A percentile compares a stretch with the other conserved stretches of the same genome.
phyloP scores from a whole-genome alignment of 2,888 invertebrate species.

The Teinopalpus imperialis region DNA sequence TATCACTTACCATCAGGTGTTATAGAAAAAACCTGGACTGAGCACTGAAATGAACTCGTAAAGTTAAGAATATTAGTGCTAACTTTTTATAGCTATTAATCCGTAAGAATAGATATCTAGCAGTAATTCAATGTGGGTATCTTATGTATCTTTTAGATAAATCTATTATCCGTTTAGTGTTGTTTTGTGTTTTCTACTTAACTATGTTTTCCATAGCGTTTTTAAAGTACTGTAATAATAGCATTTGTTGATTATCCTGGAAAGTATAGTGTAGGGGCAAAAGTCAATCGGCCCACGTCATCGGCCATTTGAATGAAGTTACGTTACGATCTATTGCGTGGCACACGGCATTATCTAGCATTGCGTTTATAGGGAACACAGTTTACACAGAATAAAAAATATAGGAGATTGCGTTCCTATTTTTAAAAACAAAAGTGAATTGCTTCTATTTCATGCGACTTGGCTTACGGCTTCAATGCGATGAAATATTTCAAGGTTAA shows the following conservation, averaged over 20 bases:
- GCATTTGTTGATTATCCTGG: slow-evolving; percentile 37
- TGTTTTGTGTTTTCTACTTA: too few species aligned
- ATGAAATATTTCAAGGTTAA: slow-evolving; percentile 1
- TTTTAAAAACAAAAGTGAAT: slow-evolving; percentile 11
- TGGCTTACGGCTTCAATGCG: background rate
- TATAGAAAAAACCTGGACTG: too few species aligned
- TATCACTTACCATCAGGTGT: too few species aligned
- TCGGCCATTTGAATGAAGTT: slow-evolving; percentile 69
- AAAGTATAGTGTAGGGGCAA: slow-evolving; percentile 40
- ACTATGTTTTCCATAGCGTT: too few species aligned
- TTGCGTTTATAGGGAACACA: slow-evolving; percentile 28
- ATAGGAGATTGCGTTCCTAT: slow-evolving; percentile 7
- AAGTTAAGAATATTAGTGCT: too few species aligned
- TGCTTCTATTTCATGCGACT: background rate
- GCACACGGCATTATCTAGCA: slow-evolving; percentile 57
- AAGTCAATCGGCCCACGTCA: slow-evolving; percentile 68
- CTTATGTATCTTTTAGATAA: too few species aligned
- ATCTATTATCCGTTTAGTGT: too few species aligned
- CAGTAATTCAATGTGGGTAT: too few species aligned
- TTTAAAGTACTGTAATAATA: too few species aligned
- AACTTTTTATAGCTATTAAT: too few species aligned
- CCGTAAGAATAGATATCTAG: too few species aligned
- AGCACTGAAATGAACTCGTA: too few species aligned
- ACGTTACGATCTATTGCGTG: slow-evolving; percentile 63
- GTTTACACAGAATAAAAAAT: slow-evolving; percentile 17